phyloP scores from a whole-genome alignment of 1,140 invertebrate species.

The Apis dorsata region DNA sequence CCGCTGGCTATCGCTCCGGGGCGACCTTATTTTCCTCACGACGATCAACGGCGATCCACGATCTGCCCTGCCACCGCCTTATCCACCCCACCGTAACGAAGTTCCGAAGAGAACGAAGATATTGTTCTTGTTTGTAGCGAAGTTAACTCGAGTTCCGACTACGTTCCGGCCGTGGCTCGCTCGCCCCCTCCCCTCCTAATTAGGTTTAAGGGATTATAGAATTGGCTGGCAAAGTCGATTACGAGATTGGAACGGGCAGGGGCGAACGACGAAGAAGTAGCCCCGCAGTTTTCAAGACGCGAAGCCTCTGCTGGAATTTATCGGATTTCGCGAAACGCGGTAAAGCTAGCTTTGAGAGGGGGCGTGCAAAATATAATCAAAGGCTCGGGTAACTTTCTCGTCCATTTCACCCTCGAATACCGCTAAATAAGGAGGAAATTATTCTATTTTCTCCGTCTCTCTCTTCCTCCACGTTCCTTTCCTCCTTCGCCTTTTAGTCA shows the following conservation, averaged over 20 bases:
- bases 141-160: conserved; percentile 71
- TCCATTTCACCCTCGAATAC: conserved; percentile 4
- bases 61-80: conserved; percentile 21
- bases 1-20: conserved; percentile 70
- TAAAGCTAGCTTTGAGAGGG: conserved; percentile 4
- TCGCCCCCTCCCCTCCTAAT: conserved; percentile 65
- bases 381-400: conserved; percentile 14
- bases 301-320: conserved; percentile 31
- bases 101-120: conserved; percentile 70
- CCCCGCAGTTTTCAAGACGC: conserved; percentile 46
- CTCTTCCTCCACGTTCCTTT: not conserved
- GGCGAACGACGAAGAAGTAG: conserved; percentile 30
- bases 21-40: conserved; percentile 58
- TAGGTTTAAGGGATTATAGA: conserved; percentile 78
- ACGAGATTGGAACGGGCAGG: conserved; percentile 60
- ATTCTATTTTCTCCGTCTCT: not conserved
- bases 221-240: conserved; percentile 78
- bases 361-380: conserved; percentile 34
- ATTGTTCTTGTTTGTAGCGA: conserved; percentile 75
- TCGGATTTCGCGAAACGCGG: conserved; percentile 42
- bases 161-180: conserved; percentile 53
- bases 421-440: conserved; percentile 5
- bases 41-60: conserved; percentile 44
- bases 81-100: conserved; percentile 64
- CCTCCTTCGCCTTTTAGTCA: not conserved